These are phyloP conservation scores for Phaethon lepturus DNA, from an alignment of 2,113 vertebrate species.

Conservation along the genomic window DNA sequence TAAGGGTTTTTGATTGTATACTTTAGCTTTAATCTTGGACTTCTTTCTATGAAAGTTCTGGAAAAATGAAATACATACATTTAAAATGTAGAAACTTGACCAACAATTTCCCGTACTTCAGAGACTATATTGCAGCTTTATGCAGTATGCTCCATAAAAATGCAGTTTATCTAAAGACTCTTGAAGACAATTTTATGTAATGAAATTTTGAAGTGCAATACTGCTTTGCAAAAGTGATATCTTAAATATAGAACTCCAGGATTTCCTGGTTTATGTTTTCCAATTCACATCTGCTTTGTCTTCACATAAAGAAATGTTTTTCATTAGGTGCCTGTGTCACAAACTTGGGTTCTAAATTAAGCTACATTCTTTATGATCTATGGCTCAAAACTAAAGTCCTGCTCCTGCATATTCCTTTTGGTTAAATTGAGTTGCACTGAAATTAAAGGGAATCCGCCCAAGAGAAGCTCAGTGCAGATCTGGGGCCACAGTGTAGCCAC, in stretches of 20 bases:
- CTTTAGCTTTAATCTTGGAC: neutral
- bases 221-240: neutral
- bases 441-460: neutral
- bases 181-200: neutral
- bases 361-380: neutral
- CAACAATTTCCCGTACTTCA: neutral
- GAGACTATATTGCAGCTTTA: neutral
- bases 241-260: neutral
- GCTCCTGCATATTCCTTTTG: neutral
- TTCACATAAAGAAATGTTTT: neutral
- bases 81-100: neutral
- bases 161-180: neutral
- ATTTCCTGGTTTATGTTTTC: neutral
- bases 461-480: neutral
- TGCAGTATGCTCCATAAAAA: neutral
- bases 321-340: neutral
- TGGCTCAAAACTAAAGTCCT: neutral
- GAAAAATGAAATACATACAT: neutral
- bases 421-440: neutral
- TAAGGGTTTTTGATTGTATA: neutral
- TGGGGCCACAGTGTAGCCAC: neutral
- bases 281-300: neutral
- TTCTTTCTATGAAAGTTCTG: neutral
- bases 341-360: neutral
- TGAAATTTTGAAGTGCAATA: neutral